Conservation (phyloP, 2,113 vertebrate genomes). For the Pelvicachromis taeniatus region DNA sequence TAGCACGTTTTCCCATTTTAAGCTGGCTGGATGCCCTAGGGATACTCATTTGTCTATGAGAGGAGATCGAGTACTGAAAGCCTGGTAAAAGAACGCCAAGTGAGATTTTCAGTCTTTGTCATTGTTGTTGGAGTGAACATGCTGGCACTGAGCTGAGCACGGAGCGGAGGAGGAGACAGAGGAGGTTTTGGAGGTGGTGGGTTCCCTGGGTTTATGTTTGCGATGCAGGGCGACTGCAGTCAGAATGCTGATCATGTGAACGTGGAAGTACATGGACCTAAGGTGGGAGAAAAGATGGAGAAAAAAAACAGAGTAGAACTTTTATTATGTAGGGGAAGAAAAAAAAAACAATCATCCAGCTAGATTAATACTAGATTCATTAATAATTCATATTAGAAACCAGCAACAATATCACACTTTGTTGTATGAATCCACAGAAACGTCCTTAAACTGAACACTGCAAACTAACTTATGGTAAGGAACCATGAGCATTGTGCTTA, state of each 20-base stretch:
- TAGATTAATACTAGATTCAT: not conserved
- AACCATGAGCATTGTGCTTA: not conserved
- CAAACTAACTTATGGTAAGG: not conserved
- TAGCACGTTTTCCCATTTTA: not conserved
- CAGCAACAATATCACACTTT: not conserved
- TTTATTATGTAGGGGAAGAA: not conserved
- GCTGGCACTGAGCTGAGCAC: conserved; percentile 32
- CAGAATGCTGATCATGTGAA: conserved; percentile 88
- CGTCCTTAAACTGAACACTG: not conserved
- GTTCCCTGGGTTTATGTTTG: conserved; percentile 46
- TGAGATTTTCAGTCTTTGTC: conserved; percentile 63
- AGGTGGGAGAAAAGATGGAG: conserved; percentile 29
- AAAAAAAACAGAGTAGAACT: not conserved
- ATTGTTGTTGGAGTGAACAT: conserved; percentile 71
- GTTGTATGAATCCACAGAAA: not conserved
- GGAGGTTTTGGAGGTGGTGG: conserved; percentile 2
- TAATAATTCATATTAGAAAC: not conserved
- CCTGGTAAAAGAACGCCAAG: not conserved
- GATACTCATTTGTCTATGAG: not conserved
- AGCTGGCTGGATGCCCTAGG: not conserved
- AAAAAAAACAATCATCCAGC: not conserved
- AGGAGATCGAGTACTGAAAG: not conserved
- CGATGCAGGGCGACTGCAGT: conserved; percentile 74
- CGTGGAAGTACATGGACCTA: conserved; percentile 92
- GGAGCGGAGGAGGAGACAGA: conserved; percentile 3